Conservation (phyloP, 2,888 invertebrate genomes). For the Orthosia incerta region DNA sequence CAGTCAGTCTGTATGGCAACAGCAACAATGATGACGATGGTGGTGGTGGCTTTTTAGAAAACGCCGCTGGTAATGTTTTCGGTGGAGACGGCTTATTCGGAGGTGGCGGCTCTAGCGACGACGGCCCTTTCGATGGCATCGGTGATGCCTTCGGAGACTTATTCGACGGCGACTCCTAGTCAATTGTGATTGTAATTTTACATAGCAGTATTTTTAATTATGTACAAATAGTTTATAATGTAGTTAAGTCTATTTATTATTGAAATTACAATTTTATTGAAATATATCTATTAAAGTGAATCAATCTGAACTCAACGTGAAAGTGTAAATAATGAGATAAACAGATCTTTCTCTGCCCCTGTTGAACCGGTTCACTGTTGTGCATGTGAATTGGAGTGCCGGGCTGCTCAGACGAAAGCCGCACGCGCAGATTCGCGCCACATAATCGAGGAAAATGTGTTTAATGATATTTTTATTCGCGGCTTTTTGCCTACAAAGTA, state of each 20-base stretch:
- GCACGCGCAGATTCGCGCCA: constrained; percentile 76
- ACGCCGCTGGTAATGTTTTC: constrained; percentile 75
- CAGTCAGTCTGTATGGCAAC: constrained; percentile 83
- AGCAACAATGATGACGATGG: constrained; percentile 75
- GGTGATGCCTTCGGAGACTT: constrained; percentile 86
- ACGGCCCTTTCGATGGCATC: constrained; percentile 82
- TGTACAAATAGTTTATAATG: constrained; percentile 34
- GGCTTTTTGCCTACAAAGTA: constrained; percentile 44
- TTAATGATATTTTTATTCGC: constrained; percentile 56
- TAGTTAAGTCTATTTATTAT: constrained; percentile 57
- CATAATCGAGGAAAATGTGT: constrained; percentile 65
- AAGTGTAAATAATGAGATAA: constrained; percentile 79
- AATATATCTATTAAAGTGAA: constrained; percentile 6
- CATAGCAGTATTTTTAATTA: constrained; percentile 46
- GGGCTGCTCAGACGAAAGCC: constrained; percentile 79
- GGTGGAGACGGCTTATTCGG: constrained; percentile 70
- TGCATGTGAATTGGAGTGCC: constrained; percentile 81
- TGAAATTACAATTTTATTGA: constrained; percentile 40
- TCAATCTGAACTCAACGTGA: constrained; percentile 71
- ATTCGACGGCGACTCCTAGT: constrained; percentile 74
- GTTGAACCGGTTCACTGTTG: constrained; percentile 84
- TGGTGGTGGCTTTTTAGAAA: constrained; percentile 76
- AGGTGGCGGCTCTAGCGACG: constrained; percentile 68
- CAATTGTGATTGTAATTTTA: constrained; percentile 57
- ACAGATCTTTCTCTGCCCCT: constrained; percentile 75